Conservation (phyloP, 2,888 invertebrate genomes). For the Ariolimax columbianus region DNA sequence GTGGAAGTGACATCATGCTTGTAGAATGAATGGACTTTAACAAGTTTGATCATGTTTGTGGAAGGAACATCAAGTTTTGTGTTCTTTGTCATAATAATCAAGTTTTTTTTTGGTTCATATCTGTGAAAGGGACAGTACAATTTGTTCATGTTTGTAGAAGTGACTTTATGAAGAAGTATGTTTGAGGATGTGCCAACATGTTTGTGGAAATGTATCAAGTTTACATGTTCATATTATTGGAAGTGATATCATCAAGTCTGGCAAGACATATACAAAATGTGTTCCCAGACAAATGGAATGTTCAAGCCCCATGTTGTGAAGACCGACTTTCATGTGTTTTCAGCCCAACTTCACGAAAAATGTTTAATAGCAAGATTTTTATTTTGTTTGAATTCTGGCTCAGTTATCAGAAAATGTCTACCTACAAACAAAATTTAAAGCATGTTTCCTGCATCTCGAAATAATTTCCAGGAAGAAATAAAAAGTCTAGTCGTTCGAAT, state of each 20-base stretch:
- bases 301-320: neutral
- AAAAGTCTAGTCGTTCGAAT: neutral
- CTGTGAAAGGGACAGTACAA: neutral
- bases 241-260: neutral
- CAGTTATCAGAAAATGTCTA: neutral
- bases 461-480: neutral
- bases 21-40: too few relatives aligned
- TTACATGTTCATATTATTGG: conserved; percentile 1
- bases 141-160: too few relatives aligned
- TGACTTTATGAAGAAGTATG: too few relatives aligned
- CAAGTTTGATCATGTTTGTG: too few relatives aligned
- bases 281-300: neutral
- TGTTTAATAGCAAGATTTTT: neutral
- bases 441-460: neutral
- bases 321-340: neutral
- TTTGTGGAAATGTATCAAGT: too few relatives aligned
- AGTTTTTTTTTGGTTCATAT: neutral
- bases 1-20: neutral
- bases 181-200: too few relatives aligned
- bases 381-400: neutral
- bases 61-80: too few relatives aligned
- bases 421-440: neutral
- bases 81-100: too few relatives aligned
- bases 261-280: neutral
- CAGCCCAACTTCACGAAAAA: neutral